These are phyloP conservation scores for Maccullochella peelii DNA, from an alignment of 2,113 vertebrate genomes.

Conservation along the genomic window DNA sequence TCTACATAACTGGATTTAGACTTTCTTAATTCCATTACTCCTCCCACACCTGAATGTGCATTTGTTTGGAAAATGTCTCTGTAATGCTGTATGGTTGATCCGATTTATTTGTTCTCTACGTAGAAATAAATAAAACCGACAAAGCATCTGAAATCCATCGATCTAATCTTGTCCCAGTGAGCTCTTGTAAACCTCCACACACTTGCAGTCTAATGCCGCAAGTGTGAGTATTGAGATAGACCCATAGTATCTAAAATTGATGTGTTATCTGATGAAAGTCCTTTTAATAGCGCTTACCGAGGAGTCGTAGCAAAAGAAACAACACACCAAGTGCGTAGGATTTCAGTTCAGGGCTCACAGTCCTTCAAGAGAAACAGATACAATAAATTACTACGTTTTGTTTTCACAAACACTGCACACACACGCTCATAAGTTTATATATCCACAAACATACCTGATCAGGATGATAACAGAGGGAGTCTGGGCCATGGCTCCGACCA, in stretches of 20 bases:
- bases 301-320: constrained; percentile 93
- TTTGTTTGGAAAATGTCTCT: too few species aligned
- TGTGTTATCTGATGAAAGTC: not conserved
- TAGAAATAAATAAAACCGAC: constrained; percentile 15
- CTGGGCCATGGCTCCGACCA: constrained; percentile 98
- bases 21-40: constrained; percentile 10
- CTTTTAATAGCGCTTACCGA: constrained; percentile 85
- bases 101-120: not conserved
- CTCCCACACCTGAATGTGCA: not conserved
- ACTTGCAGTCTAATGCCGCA: not conserved
- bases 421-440: not conserved
- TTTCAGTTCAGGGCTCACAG: constrained; percentile 97
- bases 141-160: not conserved
- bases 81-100: not conserved
- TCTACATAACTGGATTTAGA: not conserved
- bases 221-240: not conserved
- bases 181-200: not conserved
- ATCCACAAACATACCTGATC: constrained; percentile 88
- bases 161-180: not conserved
- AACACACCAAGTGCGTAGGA: constrained; percentile 97
- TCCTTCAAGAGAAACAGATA: constrained; percentile 82
- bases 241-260: not conserved
- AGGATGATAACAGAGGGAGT: constrained; percentile 98
- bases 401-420: not conserved
- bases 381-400: constrained; percentile 18